Conservation (phyloP, 2,797 vertebrate genomes). For the Neopelma chrysocephalum region DNA sequence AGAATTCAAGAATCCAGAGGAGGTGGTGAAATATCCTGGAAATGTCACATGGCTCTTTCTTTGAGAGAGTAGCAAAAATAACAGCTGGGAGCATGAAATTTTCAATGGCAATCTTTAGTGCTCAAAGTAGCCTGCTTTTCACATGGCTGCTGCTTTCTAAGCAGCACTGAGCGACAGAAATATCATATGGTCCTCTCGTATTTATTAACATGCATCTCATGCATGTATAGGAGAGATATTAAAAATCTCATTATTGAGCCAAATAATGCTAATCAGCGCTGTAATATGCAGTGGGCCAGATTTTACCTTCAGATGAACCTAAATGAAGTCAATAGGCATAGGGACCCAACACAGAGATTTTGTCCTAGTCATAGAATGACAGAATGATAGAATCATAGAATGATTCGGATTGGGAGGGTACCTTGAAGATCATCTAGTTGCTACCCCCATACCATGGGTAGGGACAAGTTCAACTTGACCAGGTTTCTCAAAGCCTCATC, state of each 20-base stretch:
- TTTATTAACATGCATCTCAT: conserved; percentile 62
- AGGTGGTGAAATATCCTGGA: neutral
- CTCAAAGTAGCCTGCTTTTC: conserved; percentile 26
- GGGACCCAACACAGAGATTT: neutral
- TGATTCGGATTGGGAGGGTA: neutral
- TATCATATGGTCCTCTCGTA: conserved; percentile 28
- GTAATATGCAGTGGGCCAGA: neutral
- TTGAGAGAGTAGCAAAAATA: conserved; percentile 5
- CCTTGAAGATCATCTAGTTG: neutral
- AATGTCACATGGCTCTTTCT: neutral
- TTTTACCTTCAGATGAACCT: neutral
- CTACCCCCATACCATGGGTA: no score
- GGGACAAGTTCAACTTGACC: neutral
- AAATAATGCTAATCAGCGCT: neutral
- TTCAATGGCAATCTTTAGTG: conserved; percentile 9
- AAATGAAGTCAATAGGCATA: neutral
- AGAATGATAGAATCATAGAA: neutral
- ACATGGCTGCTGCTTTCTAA: conserved; percentile 22
- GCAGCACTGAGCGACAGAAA: conserved; percentile 17
- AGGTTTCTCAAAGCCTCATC: neutral
- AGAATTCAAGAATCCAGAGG: neutral
- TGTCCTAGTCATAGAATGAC: neutral
- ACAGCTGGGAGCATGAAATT: neutral
- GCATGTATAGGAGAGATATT: neutral
- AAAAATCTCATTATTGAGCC: neutral